A percentile compares a stretch with the other conserved stretches of the same genome.
Evolutionary conservation across 2,113 vertebrate species (phyloP).

Genomic region (Otolemur garnettii): DNA sequence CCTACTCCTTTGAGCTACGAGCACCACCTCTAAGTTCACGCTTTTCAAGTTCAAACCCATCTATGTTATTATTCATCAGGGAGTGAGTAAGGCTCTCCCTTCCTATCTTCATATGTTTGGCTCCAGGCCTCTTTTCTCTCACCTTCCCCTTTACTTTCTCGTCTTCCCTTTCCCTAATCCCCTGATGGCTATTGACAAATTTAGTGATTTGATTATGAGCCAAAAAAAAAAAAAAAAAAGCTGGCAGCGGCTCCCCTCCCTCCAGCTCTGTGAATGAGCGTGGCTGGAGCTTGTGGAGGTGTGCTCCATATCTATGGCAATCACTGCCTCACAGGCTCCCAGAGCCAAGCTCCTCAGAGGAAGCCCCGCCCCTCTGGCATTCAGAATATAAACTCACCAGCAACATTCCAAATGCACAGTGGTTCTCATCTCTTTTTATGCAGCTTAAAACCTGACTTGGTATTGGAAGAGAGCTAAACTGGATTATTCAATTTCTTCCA

Average conservation of each 20-base stretch:
- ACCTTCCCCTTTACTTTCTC: neutral
- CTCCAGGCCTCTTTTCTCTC: neutral
- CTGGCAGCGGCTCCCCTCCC: neutral
- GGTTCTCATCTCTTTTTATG: constrained; percentile 5
- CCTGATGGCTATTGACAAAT: neutral
- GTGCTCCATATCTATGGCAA: neutral
- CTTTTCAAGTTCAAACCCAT: neutral
- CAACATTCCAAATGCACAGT: constrained; percentile 26
- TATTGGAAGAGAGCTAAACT: constrained; percentile 13
- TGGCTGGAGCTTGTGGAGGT: neutral
- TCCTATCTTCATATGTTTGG: neutral
- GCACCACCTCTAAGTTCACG: neutral
- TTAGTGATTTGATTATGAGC: constrained; percentile 25
- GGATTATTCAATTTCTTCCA: constrained; percentile 11
- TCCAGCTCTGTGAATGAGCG: neutral
- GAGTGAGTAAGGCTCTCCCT: neutral
- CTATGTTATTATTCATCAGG: neutral
- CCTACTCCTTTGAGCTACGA: too few relatives aligned
- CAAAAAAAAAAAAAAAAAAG: neutral
- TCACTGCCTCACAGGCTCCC: neutral
- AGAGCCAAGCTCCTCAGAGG: neutral
- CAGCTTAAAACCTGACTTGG: neutral
- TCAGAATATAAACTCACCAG: constrained; percentile 64
- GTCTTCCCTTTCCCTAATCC: neutral
- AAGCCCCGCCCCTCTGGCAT: constrained; percentile 39